These are phyloP conservation scores for Dione vanillae DNA, from an alignment of 2,888 invertebrate genomes.

Conservation along the genomic window DNA sequence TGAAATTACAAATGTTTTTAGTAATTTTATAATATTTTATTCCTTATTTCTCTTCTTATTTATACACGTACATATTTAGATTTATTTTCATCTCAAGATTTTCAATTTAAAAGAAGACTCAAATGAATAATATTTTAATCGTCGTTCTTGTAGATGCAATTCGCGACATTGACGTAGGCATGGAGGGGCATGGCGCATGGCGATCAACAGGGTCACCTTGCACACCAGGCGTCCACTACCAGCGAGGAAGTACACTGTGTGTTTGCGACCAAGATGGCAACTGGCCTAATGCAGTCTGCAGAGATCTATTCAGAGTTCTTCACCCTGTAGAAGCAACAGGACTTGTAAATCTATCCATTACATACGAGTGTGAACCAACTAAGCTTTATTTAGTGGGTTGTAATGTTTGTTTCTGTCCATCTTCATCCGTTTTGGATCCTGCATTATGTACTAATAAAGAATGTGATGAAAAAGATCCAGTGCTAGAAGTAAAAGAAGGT, in stretches of 20 bases:
- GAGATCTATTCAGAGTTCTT: constrained; percentile 66
- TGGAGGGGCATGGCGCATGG: constrained; percentile 74
- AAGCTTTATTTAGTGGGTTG: constrained; percentile 68
- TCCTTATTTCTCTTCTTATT: no score
- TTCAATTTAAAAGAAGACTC: neutral
- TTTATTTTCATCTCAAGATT: no score
- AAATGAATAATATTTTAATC: neutral
- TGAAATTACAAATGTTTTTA: no score
- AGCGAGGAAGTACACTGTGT: constrained; percentile 60
- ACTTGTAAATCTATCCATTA: constrained; percentile 43
- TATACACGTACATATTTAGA: no score
- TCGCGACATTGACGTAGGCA: constrained; percentile 65
- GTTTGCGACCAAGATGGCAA: constrained; percentile 67
- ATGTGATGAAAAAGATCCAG: constrained; percentile 57
- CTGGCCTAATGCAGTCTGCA: constrained; percentile 74
- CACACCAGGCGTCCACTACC: constrained; percentile 65
- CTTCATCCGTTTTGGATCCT: constrained; percentile 55
- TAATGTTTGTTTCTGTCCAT: constrained; percentile 69
- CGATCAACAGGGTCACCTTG: constrained; percentile 58
- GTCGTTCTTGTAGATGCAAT: constrained; percentile 62
- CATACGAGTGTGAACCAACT: constrained; percentile 57
- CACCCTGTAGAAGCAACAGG: constrained; percentile 58
- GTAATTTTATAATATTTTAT: no score
- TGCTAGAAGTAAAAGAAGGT: constrained; percentile 27
- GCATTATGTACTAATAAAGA: constrained; percentile 61